Base-by-base conservation (phyloP, 1,140 invertebrate genomes). In the Radopholus similis region DNA sequence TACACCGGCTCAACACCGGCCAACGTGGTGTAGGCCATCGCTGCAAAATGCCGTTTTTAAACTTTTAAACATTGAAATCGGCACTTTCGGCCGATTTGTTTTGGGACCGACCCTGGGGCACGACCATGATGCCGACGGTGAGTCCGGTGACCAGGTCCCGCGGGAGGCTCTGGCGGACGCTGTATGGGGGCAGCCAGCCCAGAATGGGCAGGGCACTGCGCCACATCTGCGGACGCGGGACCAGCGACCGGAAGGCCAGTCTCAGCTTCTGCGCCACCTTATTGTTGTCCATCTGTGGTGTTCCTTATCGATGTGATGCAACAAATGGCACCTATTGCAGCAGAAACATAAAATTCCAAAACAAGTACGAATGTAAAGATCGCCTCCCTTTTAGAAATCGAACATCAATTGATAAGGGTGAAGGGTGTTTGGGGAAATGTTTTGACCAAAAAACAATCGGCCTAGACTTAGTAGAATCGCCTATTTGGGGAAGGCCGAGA, bases 11-110 rank as follows among this genome's bases (percentile, higher is more conserved):
- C 77, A n/a, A 85, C 72, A 23, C 75, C 77, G 0, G 83, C 83
- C 15, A 85, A 70, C 11, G 77, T 65, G 26, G 83, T 79, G 71
- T 85, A 85, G 0, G 83, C 84, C 83, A 85, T 83, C 23, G 83
- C 82, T 73, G 49, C 28, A 35, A 18, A 32, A 63, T 34, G 15
- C 28, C 35, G 9, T 21, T 63, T 21, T 47, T 37, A 6, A 0
- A 6, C 13, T 9, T 0, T 65, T 37, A 2, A 23, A 23, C 13
- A n/a, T 28, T 60, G 53, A 30, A 72, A 51, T 11, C 62, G 21
- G n/a, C 15, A 71, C 1, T n/a, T n/a, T n/a, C n/a, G n/a, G n/a
- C n/a, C n/a, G n/a, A n/a, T 18, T 72, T 15, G 13, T 72, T n/a
- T 49, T 35, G 26, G 58, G 15, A 58, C 26, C 38, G 13, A 69